Conservation (phyloP, 2,888 invertebrate species). For the Oxyscelio sp. region DNA sequence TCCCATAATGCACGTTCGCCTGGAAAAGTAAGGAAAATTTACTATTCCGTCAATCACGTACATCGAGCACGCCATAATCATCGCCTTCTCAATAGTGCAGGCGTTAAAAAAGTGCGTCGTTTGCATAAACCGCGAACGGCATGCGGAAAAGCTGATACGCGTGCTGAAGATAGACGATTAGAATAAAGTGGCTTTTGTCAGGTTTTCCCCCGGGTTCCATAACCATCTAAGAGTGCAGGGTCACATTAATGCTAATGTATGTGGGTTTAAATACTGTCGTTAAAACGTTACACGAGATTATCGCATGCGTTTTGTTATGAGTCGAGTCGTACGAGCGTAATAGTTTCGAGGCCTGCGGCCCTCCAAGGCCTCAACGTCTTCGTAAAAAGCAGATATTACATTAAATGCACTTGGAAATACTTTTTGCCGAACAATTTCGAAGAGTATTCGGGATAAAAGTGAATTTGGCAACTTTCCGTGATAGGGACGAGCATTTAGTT, state of each 20-base stretch:
- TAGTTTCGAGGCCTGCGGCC: slow-evolving; percentile 34
- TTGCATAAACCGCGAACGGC: slow-evolving; percentile 25
- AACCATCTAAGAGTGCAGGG: slow-evolving; percentile 38
- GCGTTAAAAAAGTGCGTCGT: slow-evolving; percentile 27
- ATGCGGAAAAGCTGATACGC: slow-evolving; percentile 49
- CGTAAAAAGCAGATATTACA: slow-evolving; percentile 24
- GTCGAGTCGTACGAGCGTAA: slow-evolving; percentile 47
- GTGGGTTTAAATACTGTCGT: slow-evolving; percentile 78
- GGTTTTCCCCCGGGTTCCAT: slow-evolving; percentile 48
- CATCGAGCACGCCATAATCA: slow-evolving; percentile 18
- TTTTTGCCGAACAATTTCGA: not conserved
- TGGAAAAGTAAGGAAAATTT: not conserved
- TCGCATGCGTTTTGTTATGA: slow-evolving; percentile 57
- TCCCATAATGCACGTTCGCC: not conserved
- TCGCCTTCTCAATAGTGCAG: slow-evolving; percentile 10
- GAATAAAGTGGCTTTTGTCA: slow-evolving; percentile 38
- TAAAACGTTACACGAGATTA: slow-evolving; percentile 74
- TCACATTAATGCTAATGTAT: slow-evolving; percentile 73
- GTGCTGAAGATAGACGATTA: slow-evolving; percentile 38
- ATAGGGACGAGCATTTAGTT: not conserved
- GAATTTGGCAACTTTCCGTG: not conserved
- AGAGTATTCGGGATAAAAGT: no score
- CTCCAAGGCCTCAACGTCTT: not conserved
- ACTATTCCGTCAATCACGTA: not conserved
- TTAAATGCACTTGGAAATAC: slow-evolving; percentile 12